Conservation (phyloP, 1,140 invertebrate species). For the Spodoptera litura region DNA sequence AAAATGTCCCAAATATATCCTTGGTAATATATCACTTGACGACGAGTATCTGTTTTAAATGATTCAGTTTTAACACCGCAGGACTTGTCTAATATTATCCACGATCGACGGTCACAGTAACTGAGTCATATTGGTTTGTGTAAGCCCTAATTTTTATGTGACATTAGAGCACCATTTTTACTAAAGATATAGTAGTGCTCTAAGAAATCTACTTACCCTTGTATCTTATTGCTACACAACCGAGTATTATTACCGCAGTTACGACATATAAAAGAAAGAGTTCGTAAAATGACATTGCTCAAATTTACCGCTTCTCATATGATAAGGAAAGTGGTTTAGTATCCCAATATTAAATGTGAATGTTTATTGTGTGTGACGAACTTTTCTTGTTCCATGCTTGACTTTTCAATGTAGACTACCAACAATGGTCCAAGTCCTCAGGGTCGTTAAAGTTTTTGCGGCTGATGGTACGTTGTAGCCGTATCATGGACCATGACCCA, state of each 20-base stretch:
- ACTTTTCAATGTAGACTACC: neutral
- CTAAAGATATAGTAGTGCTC: neutral
- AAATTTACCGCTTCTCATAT: neutral
- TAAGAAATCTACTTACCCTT: neutral
- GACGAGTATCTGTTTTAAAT: no score
- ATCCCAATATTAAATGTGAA: neutral
- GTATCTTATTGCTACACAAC: neutral
- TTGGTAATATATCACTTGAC: no score
- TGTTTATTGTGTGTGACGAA: neutral
- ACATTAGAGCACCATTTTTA: no score
- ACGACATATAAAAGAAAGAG: neutral
- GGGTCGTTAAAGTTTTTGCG: conserved; percentile 2
- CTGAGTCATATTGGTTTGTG: no score
- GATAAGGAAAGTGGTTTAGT: neutral
- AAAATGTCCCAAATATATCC: no score
- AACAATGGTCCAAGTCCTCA: neutral
- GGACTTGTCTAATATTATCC: no score
- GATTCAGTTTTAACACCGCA: no score
- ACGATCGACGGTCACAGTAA: no score
- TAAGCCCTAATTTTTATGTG: no score
- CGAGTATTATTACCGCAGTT: neutral
- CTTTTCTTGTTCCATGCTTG: neutral
- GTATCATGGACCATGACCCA: conserved; percentile 59
- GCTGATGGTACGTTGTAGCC: conserved; percentile 25
- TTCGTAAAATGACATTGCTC: neutral